Percentiles rank a stretch among this genome's conserved stretches.
phyloP scores from a whole-genome alignment of 2,113 vertebrate genomes.

The Marcusenius ussheri region DNA sequence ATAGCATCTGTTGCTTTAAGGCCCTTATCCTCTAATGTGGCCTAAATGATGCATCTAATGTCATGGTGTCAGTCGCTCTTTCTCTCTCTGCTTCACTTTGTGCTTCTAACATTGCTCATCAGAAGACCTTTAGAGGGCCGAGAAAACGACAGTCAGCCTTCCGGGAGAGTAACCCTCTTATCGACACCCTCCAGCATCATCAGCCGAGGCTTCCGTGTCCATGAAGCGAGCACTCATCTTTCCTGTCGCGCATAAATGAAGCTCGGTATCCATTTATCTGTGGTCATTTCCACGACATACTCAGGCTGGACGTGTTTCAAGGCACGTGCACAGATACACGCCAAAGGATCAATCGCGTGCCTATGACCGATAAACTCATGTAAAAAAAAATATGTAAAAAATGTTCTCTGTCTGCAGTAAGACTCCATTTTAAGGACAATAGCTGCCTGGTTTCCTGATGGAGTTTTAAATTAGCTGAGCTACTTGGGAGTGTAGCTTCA shows the following conservation, averaged over 20 bases:
- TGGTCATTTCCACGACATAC: neutral
- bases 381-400: no score
- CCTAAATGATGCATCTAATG: neutral
- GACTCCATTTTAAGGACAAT: neutral
- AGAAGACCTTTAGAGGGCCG: neutral
- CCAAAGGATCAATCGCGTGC: neutral
- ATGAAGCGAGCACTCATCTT: neutral
- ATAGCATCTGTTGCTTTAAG: neutral
- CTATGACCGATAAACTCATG: neutral
- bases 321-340: neutral
- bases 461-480: neutral
- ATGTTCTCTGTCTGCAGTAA: neutral
- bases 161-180: neutral
- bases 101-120: neutral
- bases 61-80: neutral
- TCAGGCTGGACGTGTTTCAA: neutral
- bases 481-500: neutral
- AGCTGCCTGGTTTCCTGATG: neutral
- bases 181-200: neutral
- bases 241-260: neutral
- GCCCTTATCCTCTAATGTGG: neutral
- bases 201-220: neutral
- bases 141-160: neutral
- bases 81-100: neutral
- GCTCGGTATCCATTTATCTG: neutral